Base-by-base conservation (phyloP, 37 sponge, comb jelly and placozoan genomes). In the Halichondria panicea region DNA sequence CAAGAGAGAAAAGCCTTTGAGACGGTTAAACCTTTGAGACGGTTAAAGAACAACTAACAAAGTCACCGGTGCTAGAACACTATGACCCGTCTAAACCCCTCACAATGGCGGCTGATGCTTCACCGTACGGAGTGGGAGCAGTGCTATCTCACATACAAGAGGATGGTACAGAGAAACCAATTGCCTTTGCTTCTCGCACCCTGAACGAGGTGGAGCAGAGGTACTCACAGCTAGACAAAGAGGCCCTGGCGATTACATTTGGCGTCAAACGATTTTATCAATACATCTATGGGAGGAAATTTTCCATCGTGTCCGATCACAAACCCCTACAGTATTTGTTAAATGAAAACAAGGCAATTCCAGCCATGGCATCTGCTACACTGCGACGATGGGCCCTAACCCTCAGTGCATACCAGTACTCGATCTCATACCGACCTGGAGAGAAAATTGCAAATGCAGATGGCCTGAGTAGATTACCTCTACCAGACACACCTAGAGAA, bases 121-220 rank as follows among this genome's bases (percentile, higher is more conserved):
- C 71, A 36, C 72, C 63, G 18, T 70, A 80, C 43, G 81, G 81
- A 43, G 63, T 80, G 6, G 81, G 71, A 41, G 71, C 81, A 6
- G 81, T 80, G 5, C 11, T 80, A 63, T 80, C 81, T 0, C 81
- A 80, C 27, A 2, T 0, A 1, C 5, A 43, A 0, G 50, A 30
- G 21, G 63, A 80, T 59, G 63, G 63, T 0, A 25, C 41, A 13
- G 63, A 80, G 11, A 27, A 37, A 33, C 81, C 81, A 33, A 59
- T 80, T 15, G 50, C 61, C 19, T 70, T 44, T 25, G 52, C 81
- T 1, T 80, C 81, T 7, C 43, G 71, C 1, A 31, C 72, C 9
- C 60, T 80, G 12, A 25, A 62, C 9, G 28, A 9, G 22, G 81
- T 72, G 22, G 81, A 80, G 30, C 38, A 55, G 12, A 37, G 35